Conservation (phyloP, 2,888 invertebrate species). For the Eupelmus urozonus region DNA sequence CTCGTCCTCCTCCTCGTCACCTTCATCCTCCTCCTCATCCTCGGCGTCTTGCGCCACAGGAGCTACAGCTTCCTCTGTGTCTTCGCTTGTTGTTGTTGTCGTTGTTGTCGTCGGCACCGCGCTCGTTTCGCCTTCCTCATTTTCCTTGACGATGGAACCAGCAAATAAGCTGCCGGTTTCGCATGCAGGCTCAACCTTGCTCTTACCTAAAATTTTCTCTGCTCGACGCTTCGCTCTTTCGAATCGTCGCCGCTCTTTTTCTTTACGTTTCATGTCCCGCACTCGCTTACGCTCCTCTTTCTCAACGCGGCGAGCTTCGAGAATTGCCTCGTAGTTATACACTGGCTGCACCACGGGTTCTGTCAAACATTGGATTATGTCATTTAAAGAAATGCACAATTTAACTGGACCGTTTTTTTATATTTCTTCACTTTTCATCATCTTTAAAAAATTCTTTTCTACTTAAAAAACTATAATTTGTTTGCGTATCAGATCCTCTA, state of each 20-base stretch:
- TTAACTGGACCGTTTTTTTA: too few relatives aligned
- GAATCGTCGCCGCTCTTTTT: slow-evolving; percentile 71
- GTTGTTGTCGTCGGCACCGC: slow-evolving; percentile 1
- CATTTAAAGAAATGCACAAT: too few relatives aligned
- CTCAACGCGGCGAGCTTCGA: slow-evolving; percentile 72
- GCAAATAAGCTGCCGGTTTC: slow-evolving; percentile 8
- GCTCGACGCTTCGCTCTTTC: slow-evolving; percentile 70
- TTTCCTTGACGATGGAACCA: neutral
- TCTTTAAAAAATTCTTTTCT: too few relatives aligned
- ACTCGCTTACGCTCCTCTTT: slow-evolving; percentile 72
- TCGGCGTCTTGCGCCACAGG: slow-evolving; percentile 28
- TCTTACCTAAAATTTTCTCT: slow-evolving; percentile 61
- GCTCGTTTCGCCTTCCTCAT: slow-evolving; percentile 53
- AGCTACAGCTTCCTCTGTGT: slow-evolving; percentile 50
- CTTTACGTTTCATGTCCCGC: slow-evolving; percentile 69
- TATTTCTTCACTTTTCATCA: too few relatives aligned
- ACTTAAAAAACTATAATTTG: too few relatives aligned
- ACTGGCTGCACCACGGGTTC: slow-evolving; percentile 69
- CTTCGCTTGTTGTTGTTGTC: slow-evolving; percentile 36
- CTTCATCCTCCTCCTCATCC: slow-evolving; percentile 65
- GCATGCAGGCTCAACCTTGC: slow-evolving; percentile 26
- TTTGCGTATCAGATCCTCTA: too few relatives aligned
- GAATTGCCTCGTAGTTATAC: slow-evolving; percentile 75
- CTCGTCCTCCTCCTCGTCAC: slow-evolving; percentile 62
- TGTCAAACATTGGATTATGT: slow-evolving; percentile 21